A percentile compares a stretch with the other conserved stretches of the same genome.
These are phyloP conservation scores for Hoplostethus mediterraneus DNA, from an alignment of 2,797 vertebrate genomes.

Conservation along the genomic window DNA sequence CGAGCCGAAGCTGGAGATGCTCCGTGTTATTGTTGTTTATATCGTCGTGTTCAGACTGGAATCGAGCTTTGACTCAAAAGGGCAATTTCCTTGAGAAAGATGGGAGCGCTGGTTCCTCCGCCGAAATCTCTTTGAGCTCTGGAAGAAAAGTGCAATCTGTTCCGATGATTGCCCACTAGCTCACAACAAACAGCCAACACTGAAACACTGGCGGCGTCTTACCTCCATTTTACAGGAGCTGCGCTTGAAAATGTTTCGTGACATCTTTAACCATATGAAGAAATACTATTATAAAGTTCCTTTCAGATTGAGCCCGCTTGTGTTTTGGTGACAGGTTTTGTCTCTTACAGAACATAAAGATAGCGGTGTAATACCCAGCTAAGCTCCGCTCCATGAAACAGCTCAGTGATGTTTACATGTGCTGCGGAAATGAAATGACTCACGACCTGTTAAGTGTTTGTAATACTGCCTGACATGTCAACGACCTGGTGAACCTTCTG, in stretches of 20 bases:
- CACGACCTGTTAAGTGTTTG: not conserved
- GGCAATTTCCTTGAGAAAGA: constrained; percentile 49
- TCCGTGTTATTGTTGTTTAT: constrained; percentile 42
- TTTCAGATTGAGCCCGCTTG: constrained; percentile 8
- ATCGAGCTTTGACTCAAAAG: constrained; percentile 40
- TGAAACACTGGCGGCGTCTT: constrained; percentile 43
- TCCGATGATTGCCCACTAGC: constrained; percentile 55
- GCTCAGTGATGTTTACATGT: constrained; percentile 34
- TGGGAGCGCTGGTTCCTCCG: constrained; percentile 22
- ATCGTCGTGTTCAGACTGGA: constrained; percentile 33
- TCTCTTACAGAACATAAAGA: constrained; percentile 19
- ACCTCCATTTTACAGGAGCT: constrained; percentile 30
- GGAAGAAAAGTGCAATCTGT: constrained; percentile 59
- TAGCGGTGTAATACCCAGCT: constrained; percentile 5
- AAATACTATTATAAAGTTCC: not conserved
- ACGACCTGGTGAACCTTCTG: constrained; percentile 12
- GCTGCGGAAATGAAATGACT: constrained; percentile 27
- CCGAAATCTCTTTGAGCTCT: constrained; percentile 44
- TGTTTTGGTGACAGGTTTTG: constrained; percentile 25
- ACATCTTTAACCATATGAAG: constrained; percentile 32
- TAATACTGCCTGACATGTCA: constrained; percentile 37
- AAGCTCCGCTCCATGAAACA: constrained; percentile 5
- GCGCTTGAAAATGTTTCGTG: constrained; percentile 35
- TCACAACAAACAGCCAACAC: constrained; percentile 45
- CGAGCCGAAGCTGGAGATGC: constrained; percentile 28